Conservation (phyloP, 1,140 invertebrate genomes). For the Drosophila punjabiensis region DNA sequence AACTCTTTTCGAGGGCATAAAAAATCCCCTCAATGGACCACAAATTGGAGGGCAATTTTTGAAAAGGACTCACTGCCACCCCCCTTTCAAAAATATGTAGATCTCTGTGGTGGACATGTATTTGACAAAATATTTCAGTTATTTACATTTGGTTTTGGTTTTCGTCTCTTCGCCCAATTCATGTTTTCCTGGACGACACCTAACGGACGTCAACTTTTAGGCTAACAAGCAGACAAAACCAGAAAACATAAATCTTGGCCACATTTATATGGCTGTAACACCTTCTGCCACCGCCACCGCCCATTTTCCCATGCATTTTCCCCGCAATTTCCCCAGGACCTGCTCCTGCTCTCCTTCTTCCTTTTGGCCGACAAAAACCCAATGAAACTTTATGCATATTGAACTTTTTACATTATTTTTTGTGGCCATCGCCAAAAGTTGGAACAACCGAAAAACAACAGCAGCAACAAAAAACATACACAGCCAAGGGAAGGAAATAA, state of each 20-base stretch:
- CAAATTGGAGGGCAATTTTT: constrained; percentile 31
- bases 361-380: constrained; percentile 55
- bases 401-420: constrained; percentile 82
- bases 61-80: background rate
- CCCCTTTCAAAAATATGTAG: background rate
- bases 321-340: background rate
- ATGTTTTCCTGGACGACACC: constrained; percentile 26
- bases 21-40: background rate
- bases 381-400: constrained; percentile 82
- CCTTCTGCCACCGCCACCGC: constrained; percentile 38
- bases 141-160: constrained; percentile 54
- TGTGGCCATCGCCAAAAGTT: constrained; percentile 73
- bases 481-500: constrained; percentile 6
- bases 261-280: constrained; percentile 74
- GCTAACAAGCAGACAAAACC: constrained; percentile 81
- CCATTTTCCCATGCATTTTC: constrained; percentile 21
- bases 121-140: constrained; percentile 80
- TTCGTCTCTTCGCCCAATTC: constrained; percentile 13
- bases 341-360: background rate
- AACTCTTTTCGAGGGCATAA: background rate
- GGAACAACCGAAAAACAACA: constrained; percentile 42
- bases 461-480: constrained; percentile 18
- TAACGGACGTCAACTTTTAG: constrained; percentile 69
- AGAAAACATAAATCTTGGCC: constrained; percentile 78
- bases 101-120: constrained; percentile 31